Conservation (phyloP, 2,888 invertebrate genomes). For the Nymphalis polychloros region DNA sequence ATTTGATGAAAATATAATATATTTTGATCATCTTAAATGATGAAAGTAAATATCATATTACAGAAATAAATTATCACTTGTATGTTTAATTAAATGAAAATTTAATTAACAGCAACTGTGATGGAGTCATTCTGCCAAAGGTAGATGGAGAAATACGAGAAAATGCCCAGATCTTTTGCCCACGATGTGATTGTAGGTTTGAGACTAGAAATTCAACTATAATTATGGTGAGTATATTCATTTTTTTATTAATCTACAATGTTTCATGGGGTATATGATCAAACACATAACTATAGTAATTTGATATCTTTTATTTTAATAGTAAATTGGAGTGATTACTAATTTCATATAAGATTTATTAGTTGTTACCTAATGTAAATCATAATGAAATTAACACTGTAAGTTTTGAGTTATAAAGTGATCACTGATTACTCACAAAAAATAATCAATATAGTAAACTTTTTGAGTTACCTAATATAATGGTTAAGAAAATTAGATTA, state of each 20-base stretch:
- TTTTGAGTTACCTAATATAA: too few species aligned
- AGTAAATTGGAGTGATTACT: too few species aligned
- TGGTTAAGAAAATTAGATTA: too few species aligned
- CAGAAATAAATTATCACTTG: neutral
- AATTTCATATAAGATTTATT: neutral
- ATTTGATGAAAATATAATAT: too few species aligned
- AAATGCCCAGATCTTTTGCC: conserved; percentile 91
- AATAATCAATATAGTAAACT: too few species aligned
- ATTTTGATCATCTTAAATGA: too few species aligned
- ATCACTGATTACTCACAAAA: too few species aligned
- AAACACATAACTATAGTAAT: too few species aligned
- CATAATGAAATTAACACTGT: too few species aligned
- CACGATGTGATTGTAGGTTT: conserved; percentile 94
- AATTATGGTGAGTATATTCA: conserved; percentile 85
- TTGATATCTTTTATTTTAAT: too few species aligned
- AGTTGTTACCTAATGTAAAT: neutral
- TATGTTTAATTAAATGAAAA: neutral
- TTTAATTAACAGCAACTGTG: conserved; percentile 85
- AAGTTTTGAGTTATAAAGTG: too few species aligned
- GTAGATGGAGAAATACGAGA: conserved; percentile 85
- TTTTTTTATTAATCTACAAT: neutral
- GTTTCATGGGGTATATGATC: too few species aligned
- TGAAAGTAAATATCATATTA: neutral
- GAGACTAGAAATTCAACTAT: conserved; percentile 95
- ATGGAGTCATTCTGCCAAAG: conserved; percentile 86